These are phyloP conservation scores for Alauda arvensis DNA, from an alignment of 2,797 vertebrate genomes.

Conservation along the genomic window DNA sequence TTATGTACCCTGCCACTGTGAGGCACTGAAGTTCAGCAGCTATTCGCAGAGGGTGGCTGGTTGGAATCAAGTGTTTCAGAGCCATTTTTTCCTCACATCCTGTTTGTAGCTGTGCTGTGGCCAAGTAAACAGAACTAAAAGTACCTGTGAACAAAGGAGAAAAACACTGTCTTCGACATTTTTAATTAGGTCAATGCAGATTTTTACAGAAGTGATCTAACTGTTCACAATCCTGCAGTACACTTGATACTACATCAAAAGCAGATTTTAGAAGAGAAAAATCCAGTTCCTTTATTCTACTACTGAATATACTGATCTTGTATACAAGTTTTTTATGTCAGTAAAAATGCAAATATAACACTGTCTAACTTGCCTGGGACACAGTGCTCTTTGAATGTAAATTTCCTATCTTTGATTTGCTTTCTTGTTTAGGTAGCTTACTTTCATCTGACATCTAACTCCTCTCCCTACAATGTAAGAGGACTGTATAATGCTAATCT, in stretches of 20 bases:
- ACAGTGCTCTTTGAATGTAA: constrained; percentile 55
- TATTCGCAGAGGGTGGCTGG: constrained; percentile 92
- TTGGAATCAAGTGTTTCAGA: constrained; percentile 94
- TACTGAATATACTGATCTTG: constrained; percentile 42
- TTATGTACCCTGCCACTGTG: constrained; percentile 86
- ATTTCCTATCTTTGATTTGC: constrained; percentile 54
- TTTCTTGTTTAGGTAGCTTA: constrained; percentile 58
- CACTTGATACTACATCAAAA: constrained; percentile 25
- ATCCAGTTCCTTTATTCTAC: constrained; percentile 17
- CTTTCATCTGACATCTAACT: constrained; percentile 58
- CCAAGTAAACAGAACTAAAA: constrained; percentile 96
- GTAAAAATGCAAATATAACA: constrained; percentile 58
- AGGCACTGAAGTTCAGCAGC: constrained; percentile 97
- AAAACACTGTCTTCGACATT: constrained; percentile 8
- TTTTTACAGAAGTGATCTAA: constrained; percentile 9
- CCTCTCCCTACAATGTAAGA: not conserved
- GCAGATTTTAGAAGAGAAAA: not conserved
- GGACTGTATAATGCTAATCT: constrained; percentile 21
- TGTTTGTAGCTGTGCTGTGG: constrained; percentile 81
- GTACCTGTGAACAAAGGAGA: constrained; percentile 79
- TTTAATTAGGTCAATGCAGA: constrained; percentile 43
- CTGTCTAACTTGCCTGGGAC: constrained; percentile 56
- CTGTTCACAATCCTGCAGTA: not conserved
- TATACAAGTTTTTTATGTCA: constrained; percentile 56
- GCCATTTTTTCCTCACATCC: constrained; percentile 88